These are phyloP conservation scores for Eurosta solidaginis DNA, from an alignment of 1,140 invertebrate genomes.

Conservation along the genomic window DNA sequence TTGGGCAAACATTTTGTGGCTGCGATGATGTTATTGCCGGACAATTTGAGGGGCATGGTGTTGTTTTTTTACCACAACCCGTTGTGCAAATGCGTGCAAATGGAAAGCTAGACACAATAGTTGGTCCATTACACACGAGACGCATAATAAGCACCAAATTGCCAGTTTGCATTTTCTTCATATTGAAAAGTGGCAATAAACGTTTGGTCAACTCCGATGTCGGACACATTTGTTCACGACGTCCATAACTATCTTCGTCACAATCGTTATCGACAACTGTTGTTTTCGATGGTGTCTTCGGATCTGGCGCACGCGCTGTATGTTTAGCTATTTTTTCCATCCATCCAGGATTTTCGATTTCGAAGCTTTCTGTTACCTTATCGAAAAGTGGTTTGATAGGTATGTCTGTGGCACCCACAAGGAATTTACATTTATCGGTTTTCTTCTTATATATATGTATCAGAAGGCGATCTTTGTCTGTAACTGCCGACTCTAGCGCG, in stretches of 20 bases:
- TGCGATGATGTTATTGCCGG: not conserved
- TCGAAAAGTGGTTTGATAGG: slow-evolving; percentile 52
- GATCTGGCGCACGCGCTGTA: slow-evolving; percentile 38
- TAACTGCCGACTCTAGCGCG: slow-evolving; percentile 47
- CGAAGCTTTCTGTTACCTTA: slow-evolving; percentile 49
- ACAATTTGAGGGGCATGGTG: not conserved
- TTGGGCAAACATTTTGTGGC: not conserved
- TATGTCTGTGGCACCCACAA: slow-evolving; percentile 49
- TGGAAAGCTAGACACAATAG: slow-evolving; percentile 49
- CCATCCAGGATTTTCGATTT: slow-evolving; percentile 49
- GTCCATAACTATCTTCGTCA: slow-evolving; percentile 38
- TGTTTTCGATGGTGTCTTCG: slow-evolving; percentile 41
- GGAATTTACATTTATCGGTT: slow-evolving; percentile 53
- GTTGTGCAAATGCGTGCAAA: slow-evolving; percentile 45
- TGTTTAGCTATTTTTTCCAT: slow-evolving; percentile 37
- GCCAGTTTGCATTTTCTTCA: slow-evolving; percentile 52
- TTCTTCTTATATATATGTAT: slow-evolving; percentile 55
- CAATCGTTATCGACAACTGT: slow-evolving; percentile 47
- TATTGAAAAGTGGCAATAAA: slow-evolving; percentile 52
- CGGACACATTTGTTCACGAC: slow-evolving; percentile 50
- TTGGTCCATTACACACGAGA: slow-evolving; percentile 50
- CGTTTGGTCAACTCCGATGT: slow-evolving; percentile 50
- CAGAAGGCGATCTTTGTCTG: slow-evolving; percentile 49
- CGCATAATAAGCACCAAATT: slow-evolving; percentile 53
- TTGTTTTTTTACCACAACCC: slow-evolving; percentile 32